Evolutionary conservation across 2,888 invertebrate species (phyloP).

Genomic region (Ectemnius cavifrons): DNA sequence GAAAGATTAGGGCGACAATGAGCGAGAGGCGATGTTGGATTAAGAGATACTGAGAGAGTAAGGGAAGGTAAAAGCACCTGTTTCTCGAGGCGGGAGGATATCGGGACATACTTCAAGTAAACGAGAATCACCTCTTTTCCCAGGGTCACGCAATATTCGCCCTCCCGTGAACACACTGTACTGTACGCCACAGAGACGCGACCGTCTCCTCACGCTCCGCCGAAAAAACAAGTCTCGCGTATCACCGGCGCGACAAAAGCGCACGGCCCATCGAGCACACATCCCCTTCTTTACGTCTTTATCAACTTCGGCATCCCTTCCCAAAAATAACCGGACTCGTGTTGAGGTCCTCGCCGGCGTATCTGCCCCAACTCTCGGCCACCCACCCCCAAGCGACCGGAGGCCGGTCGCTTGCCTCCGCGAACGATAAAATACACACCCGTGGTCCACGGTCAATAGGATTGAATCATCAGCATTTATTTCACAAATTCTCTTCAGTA

Average conservation of each 20-base stretch:
- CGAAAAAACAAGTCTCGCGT: slow-evolving; percentile 41
- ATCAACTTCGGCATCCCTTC: slow-evolving; percentile 8
- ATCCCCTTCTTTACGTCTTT: slow-evolving; percentile 45
- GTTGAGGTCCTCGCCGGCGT: not conserved
- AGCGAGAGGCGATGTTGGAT: slow-evolving; percentile 20
- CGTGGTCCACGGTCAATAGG: slow-evolving; percentile 50
- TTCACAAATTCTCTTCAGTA: slow-evolving; percentile 70
- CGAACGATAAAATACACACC: slow-evolving; percentile 42
- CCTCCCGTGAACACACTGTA: slow-evolving; percentile 27
- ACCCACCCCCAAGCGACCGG: slow-evolving; percentile 20
- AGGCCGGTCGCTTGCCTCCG: slow-evolving; percentile 30
- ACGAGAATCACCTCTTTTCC: slow-evolving; percentile 53
- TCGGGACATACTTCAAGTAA: slow-evolving; percentile 23
- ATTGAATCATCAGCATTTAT: slow-evolving; percentile 65
- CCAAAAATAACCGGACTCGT: slow-evolving; percentile 15
- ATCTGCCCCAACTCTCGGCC: slow-evolving; percentile 22
- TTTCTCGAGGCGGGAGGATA: slow-evolving; percentile 33
- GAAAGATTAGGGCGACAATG: not conserved
- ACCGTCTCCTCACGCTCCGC: slow-evolving; percentile 11
- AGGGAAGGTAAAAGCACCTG: slow-evolving; percentile 48
- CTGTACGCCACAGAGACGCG: not conserved
- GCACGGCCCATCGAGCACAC: slow-evolving; percentile 48
- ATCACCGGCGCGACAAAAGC: slow-evolving; percentile 46
- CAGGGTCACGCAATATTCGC: slow-evolving; percentile 21
- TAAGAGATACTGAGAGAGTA: slow-evolving; percentile 32